These are phyloP conservation scores for Papilio aristodemus DNA, from an alignment of 1,140 invertebrate genomes.

Conservation along the genomic window DNA sequence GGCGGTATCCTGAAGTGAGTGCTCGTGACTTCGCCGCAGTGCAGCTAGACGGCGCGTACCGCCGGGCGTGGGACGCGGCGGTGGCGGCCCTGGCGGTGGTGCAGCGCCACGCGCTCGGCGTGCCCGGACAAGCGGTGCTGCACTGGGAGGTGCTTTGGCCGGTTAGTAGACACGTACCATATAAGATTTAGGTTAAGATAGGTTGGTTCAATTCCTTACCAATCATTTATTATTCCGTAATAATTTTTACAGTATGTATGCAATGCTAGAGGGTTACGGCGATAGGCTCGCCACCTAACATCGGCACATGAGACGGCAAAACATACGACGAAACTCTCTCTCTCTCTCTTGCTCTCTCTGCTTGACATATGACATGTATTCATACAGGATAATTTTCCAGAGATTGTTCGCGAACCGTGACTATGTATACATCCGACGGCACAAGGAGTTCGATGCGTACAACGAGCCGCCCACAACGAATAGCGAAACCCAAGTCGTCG, in stretches of 20 bases:
- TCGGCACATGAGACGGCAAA: no score
- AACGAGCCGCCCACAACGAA: slow-evolving; percentile 22
- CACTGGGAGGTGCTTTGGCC: slow-evolving; percentile 95
- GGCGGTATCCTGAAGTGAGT: slow-evolving; percentile 87
- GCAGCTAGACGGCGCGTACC: slow-evolving; percentile 89
- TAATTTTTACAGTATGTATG: no score
- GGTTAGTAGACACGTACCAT: slow-evolving; percentile 75
- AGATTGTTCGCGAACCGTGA: slow-evolving; percentile 91
- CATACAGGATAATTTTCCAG: slow-evolving; percentile 65
- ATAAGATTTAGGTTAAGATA: no score
- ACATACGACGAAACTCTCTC: background rate
- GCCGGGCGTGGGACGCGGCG: slow-evolving; percentile 90
- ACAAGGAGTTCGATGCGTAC: slow-evolving; percentile 72
- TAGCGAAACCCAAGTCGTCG: background rate
- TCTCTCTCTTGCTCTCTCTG: background rate
- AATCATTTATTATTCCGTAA: no score
- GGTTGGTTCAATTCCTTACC: no score
- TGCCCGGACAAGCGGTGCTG: slow-evolving; percentile 83
- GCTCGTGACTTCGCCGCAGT: slow-evolving; percentile 90
- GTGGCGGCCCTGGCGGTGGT: slow-evolving; percentile 86
- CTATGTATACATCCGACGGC: slow-evolving; percentile 91
- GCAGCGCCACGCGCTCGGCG: slow-evolving; percentile 74
- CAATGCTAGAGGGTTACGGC: no score
- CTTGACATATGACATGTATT: background rate
- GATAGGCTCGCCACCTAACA: no score